phyloP scores from a whole-genome alignment of 2,888 invertebrate species.

The Lacanobia oleracea region DNA sequence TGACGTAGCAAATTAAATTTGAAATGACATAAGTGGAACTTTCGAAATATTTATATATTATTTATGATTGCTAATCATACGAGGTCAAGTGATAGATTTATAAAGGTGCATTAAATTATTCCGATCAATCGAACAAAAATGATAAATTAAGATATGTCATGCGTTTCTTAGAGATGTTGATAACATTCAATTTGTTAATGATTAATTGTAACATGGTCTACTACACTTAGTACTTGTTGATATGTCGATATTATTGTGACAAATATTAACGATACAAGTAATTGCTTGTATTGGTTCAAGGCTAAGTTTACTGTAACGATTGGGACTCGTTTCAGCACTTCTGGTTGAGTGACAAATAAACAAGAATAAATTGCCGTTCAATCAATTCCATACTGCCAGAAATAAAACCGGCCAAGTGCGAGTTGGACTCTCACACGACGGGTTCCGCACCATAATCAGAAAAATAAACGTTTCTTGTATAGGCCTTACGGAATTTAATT shows the following conservation, averaged over 20 bases:
- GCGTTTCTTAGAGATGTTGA: conserved; percentile 69
- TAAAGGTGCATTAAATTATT: conserved; percentile 73
- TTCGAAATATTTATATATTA: conserved; percentile 52
- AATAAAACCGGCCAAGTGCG: not conserved
- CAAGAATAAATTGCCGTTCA: not conserved
- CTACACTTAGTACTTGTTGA: conserved; percentile 63
- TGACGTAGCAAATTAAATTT: conserved; percentile 34
- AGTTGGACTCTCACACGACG: no score
- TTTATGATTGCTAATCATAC: conserved; percentile 59
- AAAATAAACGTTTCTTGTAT: no score
- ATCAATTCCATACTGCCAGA: not conserved
- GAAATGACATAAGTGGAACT: conserved; percentile 50
- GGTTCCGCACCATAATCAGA: no score
- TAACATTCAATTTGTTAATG: conserved; percentile 74
- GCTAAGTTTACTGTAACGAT: conserved; percentile 31
- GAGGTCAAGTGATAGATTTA: conserved; percentile 65
- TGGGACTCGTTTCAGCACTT: conserved; percentile 18
- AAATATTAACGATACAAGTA: conserved; percentile 63
- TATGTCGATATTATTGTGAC: conserved; percentile 67
- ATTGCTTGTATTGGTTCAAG: conserved; percentile 57
- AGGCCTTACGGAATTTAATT: no score
- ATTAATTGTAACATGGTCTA: conserved; percentile 73
- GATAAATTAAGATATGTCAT: conserved; percentile 77
- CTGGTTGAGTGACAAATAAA: not conserved
- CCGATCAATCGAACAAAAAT: conserved; percentile 75